A percentile compares a stretch with the other conserved stretches of the same genome.
These are phyloP conservation scores for Lepidocyrtoides sp. DNA, from an alignment of 2,888 invertebrate species.

Conservation along the genomic window DNA sequence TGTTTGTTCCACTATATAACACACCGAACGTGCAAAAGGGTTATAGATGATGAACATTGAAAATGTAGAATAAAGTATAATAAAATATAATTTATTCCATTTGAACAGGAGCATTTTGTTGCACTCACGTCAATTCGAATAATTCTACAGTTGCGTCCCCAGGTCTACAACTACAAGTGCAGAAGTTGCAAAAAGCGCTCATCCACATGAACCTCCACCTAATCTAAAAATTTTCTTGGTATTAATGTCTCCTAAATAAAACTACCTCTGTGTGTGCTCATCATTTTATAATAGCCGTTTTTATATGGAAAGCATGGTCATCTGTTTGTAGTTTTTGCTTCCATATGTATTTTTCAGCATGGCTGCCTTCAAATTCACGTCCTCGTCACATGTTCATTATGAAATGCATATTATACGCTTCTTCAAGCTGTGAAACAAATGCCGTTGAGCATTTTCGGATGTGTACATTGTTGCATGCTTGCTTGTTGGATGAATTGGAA, in stretches of 20 bases:
- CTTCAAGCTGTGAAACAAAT: slow-evolving; percentile 33
- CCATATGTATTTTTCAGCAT: slow-evolving; percentile 48
- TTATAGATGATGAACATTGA: slow-evolving; percentile 1
- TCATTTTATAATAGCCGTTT: slow-evolving; percentile 21
- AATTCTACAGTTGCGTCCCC: not conserved
- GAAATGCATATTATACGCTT: not conserved
- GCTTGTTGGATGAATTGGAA: not conserved
- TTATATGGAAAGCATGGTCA: not conserved
- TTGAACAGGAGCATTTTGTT: slow-evolving; percentile 4
- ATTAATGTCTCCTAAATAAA: not conserved
- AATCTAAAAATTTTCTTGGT: not conserved
- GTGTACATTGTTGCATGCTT: slow-evolving; percentile 45
- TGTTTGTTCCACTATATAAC: not conserved
- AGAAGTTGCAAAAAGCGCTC: not conserved
- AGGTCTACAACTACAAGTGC: not conserved
- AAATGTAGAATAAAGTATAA: not conserved
- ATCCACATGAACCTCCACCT: not conserved
- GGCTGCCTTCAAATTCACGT: slow-evolving; percentile 35
- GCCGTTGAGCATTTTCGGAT: slow-evolving; percentile 48
- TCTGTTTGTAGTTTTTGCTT: slow-evolving; percentile 43
- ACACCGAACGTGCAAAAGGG: not conserved
- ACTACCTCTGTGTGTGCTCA: not conserved
- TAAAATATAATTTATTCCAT: slow-evolving; percentile 27
- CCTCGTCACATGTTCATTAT: slow-evolving; percentile 3
- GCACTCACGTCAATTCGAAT: not conserved